Conservation (phyloP, 2,113 vertebrate genomes). For the Anhinga rufa region DNA sequence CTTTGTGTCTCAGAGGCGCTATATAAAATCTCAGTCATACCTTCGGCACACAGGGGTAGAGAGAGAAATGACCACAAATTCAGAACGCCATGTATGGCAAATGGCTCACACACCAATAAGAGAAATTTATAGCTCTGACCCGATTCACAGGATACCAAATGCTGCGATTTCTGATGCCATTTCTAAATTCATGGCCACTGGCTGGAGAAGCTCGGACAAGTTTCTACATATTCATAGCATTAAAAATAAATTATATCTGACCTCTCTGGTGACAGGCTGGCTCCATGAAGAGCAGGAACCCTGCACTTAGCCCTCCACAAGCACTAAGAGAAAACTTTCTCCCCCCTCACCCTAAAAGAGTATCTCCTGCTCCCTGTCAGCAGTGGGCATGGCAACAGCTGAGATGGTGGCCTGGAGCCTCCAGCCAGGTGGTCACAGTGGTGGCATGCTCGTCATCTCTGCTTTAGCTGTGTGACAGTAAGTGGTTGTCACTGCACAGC, state of each 20-base stretch:
- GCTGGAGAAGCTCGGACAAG: neutral
- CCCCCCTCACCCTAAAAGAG: neutral
- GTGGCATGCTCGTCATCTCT: neutral
- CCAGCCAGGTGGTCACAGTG: neutral
- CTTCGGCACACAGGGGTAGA: neutral
- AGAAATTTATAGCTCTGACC: conserved; percentile 9
- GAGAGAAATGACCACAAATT: conserved; percentile 24
- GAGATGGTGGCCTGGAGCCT: neutral
- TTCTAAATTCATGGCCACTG: conserved; percentile 9
- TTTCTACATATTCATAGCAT: conserved; percentile 18
- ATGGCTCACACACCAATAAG: neutral
- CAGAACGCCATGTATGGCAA: conserved; percentile 2
- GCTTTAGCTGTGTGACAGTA: neutral
- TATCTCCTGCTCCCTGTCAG: neutral
- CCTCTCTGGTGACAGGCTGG: neutral
- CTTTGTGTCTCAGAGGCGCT: conserved; percentile 1
- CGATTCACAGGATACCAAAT: neutral
- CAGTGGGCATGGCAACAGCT: neutral
- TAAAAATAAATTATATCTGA: conserved; percentile 12
- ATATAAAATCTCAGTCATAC: conserved; percentile 26
- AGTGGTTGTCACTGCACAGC: neutral
- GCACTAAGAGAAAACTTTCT: neutral
- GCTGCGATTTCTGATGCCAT: neutral
- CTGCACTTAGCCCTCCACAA: neutral
- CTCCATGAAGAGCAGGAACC: neutral